These are phyloP conservation scores for Spodoptera exigua DNA, from an alignment of 2,888 invertebrate genomes.

Conservation along the genomic window DNA sequence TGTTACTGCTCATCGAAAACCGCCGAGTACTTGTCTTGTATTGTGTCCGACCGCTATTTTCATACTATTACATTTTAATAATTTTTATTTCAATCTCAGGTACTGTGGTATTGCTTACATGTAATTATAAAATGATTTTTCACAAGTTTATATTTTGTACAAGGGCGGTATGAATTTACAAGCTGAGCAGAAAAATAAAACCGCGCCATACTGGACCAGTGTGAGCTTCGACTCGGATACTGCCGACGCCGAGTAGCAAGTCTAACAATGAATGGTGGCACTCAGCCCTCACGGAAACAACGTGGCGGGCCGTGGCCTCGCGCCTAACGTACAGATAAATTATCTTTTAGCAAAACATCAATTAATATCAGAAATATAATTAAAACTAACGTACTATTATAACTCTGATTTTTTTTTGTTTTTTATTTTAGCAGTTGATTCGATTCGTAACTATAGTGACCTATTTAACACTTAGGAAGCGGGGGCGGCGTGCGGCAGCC, in stretches of 20 bases:
- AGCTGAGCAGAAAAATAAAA: slow-evolving; percentile 58
- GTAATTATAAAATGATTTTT: slow-evolving; percentile 79
- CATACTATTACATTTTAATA: slow-evolving; percentile 78
- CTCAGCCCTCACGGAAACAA: slow-evolving; percentile 56
- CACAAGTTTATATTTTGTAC: slow-evolving; percentile 63
- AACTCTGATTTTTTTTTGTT: slow-evolving; percentile 78
- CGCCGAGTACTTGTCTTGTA: slow-evolving; percentile 62
- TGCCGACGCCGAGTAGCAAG: too few relatives aligned
- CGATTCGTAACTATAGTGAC: slow-evolving; percentile 80
- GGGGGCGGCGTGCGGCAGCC: slow-evolving; percentile 71
- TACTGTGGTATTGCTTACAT: slow-evolving; percentile 88
- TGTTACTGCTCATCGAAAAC: slow-evolving; percentile 65
- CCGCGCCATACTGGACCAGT: slow-evolving; percentile 23
- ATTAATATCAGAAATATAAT: slow-evolving; percentile 88
- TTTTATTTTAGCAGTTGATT: slow-evolving; percentile 79
- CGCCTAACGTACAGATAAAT: slow-evolving; percentile 86
- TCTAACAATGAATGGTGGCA: slow-evolving; percentile 66
- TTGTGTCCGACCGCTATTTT: slow-evolving; percentile 77
- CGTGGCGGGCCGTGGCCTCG: slow-evolving; percentile 67
- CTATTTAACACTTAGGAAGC: slow-evolving; percentile 75
- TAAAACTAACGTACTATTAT: slow-evolving; percentile 88
- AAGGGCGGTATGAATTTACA: slow-evolving; percentile 70
- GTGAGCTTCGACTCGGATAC: slow-evolving; percentile 20
- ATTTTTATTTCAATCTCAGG: slow-evolving; percentile 80
- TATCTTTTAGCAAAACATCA: slow-evolving; percentile 88